Base-by-base conservation (phyloP, 1,140 invertebrate species). In the Proctacanthus coquilletti region DNA sequence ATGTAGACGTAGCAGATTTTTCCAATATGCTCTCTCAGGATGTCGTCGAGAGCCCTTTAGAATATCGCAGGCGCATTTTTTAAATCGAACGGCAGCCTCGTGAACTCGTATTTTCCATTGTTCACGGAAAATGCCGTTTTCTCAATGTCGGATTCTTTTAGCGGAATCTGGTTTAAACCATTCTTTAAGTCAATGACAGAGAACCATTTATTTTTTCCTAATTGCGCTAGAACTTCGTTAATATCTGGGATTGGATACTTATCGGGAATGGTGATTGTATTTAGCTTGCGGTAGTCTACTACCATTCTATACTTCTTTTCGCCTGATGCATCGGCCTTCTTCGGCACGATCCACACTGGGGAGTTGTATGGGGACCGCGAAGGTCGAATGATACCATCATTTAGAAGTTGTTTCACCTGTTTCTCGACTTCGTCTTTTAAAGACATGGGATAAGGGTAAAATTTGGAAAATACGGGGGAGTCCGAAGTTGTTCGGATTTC, bases 51-150 rank as follows among this genome's bases (percentile, higher is more conserved):
- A n/a, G 52, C 40, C 31, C 55, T 36, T 50, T 65, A 54, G 45
- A 68, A 67, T 8, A 56, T 62, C 6, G 50, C 46, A 10, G 53
- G 52, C 17, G 56, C 50, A 38, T 56, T 58, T 45, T 54, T 52
- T 17, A 64, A 31, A 18, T 56, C 60, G 36, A 63, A 63, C 6
- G 50, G 50, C 50, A 65, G 51, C 15, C 50, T 34, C 13, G 38
- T 43, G 33, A 35, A 42, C 34, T 39, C 38, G n/a, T 43, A 49
- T 27, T 47, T 41, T 17, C 40, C 44, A 21, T 36, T 36, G 25
- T 23, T 29, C 11, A 40, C 31, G 10, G 42, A 44, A 21, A 45
- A 47, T 8, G 44, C 40, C 1, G 34, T 48, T 35, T 45, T 45
- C 31, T 38, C 34, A 18, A 36, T 36, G 32, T 39, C 41, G 18